A percentile compares a stretch with the other conserved stretches of the same genome.
Conservation (phyloP, 2,888 invertebrate species). For the Linnaemya tessellans region DNA sequence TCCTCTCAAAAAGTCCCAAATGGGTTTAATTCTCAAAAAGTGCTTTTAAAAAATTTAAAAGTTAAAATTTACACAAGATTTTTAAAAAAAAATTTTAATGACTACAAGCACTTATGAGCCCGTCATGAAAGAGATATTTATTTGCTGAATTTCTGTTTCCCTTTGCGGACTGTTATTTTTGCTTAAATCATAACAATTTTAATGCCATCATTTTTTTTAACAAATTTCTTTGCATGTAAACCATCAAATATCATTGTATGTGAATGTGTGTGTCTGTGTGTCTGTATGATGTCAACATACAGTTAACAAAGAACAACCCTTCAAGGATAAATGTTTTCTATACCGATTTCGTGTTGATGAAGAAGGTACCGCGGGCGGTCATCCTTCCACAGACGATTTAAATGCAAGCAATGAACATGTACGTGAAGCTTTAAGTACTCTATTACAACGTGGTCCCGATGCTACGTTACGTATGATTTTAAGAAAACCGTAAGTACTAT, state of each 20-base stretch:
- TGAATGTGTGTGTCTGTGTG: not conserved
- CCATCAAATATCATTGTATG: not conserved
- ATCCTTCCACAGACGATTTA: slow-evolving; percentile 86
- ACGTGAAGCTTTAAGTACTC: slow-evolving; percentile 86
- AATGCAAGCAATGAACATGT: slow-evolving; percentile 88
- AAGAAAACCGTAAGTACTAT: slow-evolving; percentile 88
- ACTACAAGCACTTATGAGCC: not conserved
- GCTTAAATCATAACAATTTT: not conserved
- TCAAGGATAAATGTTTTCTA: slow-evolving; percentile 92
- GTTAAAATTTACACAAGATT: too few relatives aligned
- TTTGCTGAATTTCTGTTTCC: slow-evolving; percentile 20
- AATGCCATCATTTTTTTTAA: slow-evolving; percentile 14
- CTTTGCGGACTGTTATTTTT: slow-evolving; percentile 19
- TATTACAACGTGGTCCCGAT: slow-evolving; percentile 90
- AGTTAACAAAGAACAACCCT: slow-evolving; percentile 91
- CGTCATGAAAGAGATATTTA: too few relatives aligned
- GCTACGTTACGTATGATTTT: slow-evolving; percentile 91
- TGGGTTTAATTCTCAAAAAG: not conserved
- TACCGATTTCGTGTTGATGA: slow-evolving; percentile 92
- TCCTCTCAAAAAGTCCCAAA: not conserved
- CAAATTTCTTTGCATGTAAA: slow-evolving; percentile 2
- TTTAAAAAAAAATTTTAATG: not conserved
- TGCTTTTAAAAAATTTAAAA: not conserved
- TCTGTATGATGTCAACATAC: slow-evolving; percentile 23
- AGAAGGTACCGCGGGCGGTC: slow-evolving; percentile 85